Conservation (phyloP, 2,888 invertebrate genomes). For the Gortyna flavago region DNA sequence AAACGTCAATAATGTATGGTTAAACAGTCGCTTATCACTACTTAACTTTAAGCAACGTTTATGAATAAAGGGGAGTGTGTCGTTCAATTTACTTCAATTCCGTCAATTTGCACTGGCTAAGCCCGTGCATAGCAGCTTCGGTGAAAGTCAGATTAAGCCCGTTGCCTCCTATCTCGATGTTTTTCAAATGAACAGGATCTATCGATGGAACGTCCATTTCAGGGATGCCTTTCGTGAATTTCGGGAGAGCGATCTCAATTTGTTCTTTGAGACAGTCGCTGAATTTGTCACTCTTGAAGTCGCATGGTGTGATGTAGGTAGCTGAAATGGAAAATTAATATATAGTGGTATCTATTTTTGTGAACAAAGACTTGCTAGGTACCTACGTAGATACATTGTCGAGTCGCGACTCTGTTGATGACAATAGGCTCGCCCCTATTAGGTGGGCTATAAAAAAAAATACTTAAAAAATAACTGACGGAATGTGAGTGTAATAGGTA, state of each 20-base stretch:
- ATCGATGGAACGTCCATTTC: constrained; percentile 81
- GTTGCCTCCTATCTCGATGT: constrained; percentile 81
- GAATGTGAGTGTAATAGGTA: too few relatives aligned
- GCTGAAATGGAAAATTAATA: constrained; percentile 77
- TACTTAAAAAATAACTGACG: not conserved
- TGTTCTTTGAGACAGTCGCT: constrained; percentile 77
- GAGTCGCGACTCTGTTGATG: not conserved
- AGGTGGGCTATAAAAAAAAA: not conserved
- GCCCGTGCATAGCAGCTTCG: constrained; percentile 79
- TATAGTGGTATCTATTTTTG: not conserved
- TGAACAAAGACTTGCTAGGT: not conserved
- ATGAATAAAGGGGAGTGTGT: not conserved
- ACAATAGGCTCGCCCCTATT: not conserved
- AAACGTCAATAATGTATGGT: not conserved
- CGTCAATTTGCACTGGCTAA: constrained; percentile 75
- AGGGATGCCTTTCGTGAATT: constrained; percentile 83
- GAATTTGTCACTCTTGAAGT: constrained; percentile 71
- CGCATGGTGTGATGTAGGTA: constrained; percentile 81
- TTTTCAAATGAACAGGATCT: constrained; percentile 82
- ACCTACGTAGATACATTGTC: not conserved
- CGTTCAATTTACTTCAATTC: constrained; percentile 79
- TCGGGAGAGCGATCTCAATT: constrained; percentile 75
- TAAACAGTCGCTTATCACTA: not conserved
- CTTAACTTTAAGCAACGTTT: not conserved
- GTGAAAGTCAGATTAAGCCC: constrained; percentile 81